Conservation (phyloP, 2,113 vertebrate genomes). For the Platysteira castanea region DNA sequence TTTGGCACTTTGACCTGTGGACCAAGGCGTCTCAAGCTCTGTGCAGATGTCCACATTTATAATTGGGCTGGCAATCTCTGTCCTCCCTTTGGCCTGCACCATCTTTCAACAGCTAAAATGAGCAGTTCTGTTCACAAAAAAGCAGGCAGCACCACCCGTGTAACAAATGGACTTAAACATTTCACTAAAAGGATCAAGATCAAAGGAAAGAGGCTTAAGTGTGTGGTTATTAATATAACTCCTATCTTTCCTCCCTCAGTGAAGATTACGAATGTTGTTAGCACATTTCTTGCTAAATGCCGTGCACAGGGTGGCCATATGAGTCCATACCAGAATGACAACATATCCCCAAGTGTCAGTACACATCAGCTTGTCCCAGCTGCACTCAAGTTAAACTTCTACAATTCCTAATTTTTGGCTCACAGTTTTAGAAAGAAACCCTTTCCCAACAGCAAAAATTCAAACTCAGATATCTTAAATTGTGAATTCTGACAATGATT, state of each 20-base stretch:
- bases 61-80: not conserved
- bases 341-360: not conserved
- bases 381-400: not conserved
- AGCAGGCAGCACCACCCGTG: not conserved
- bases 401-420: not conserved
- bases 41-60: not conserved
- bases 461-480: not conserved
- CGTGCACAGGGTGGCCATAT: not conserved
- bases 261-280: not conserved
- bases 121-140: not conserved
- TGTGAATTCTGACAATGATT: not conserved
- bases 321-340: not conserved
- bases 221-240: not conserved
- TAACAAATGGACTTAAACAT: not conserved
- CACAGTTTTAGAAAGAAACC: not conserved
- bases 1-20: not conserved
- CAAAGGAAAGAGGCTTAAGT: not conserved
- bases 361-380: not conserved
- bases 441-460: not conserved
- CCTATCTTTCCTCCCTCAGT: not conserved
- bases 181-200: not conserved
- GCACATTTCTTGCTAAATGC: not conserved
- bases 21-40: rapidly evolving
- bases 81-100: not conserved
- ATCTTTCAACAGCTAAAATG: not conserved